Base-by-base conservation (phyloP, 2,888 invertebrate species). In the Allacma fusca region DNA sequence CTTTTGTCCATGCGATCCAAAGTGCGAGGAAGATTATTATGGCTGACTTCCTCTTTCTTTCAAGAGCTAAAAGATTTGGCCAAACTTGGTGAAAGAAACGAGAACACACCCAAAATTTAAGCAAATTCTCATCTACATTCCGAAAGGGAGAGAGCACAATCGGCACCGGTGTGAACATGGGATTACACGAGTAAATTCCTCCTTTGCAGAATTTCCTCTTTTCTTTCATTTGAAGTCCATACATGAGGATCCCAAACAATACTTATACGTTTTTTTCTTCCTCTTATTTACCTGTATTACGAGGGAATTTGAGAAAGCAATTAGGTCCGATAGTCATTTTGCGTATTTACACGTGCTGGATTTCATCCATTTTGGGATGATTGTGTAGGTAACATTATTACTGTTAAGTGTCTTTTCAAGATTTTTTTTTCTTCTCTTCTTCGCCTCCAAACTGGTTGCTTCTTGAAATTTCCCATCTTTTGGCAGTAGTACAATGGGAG, bases 31-130 rank as follows among this genome's bases (percentile, higher is more conserved):
- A 50, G 19, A 50, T 12, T 16, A 50, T n/a, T 50, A 19, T 50
- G 9, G 19, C n/a, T n/a, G 50, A 50, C 50, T 50, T 50, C 50
- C 50, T 50, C n/a, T 50, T 50, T 13, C 50, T 50, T 50, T 50
- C n/a, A 50, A 19, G 16, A 13, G 2, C n/a, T 50, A 50, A 50
- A 69, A 69, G 40, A 21, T 69, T 69, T 34, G 7, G 4, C 68
- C 68, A 69, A 69, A 69, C 43, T 34, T 69, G 68, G 68, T 69
- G 68, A 34, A 67, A 67, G 34, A 40, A 69, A n/a, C 2, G n/a
- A 50, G 50, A 50, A 69, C 68, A 69, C 68, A 69, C 68, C 68
- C 68, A 16, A 19, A 69, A 62, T 62, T 62, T 24, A 62, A 62
- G 24, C 23, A 23, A 62, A 62, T 62, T 62, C 16, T 62, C 62